Conservation (phyloP, 2,797 vertebrate species). For the Myiotriccus ornatus region DNA sequence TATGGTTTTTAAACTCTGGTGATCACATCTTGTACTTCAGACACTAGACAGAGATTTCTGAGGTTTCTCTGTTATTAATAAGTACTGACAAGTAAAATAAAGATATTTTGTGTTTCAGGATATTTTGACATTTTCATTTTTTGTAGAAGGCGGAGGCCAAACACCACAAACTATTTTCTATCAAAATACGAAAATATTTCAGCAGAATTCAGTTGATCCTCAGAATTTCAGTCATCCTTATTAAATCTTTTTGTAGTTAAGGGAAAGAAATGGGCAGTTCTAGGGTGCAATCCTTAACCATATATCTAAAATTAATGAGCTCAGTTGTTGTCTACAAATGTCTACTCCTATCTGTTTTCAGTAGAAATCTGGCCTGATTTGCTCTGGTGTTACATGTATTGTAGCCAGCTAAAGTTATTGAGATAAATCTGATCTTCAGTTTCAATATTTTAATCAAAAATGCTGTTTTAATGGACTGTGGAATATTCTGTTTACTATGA, state of each 20-base stretch:
- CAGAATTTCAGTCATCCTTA: neutral
- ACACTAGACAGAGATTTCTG: neutral
- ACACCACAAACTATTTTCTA: neutral
- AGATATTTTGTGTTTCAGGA: neutral
- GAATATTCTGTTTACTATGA: neutral
- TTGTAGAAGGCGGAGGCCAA: neutral
- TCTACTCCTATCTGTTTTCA: neutral
- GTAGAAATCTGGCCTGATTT: neutral
- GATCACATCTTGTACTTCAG: neutral
- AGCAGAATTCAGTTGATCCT: neutral
- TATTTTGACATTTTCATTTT: neutral
- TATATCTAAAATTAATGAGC: neutral
- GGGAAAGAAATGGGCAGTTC: neutral
- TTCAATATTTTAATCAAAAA: neutral
- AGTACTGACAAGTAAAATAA: neutral
- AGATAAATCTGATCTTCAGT: neutral
- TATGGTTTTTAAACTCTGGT: neutral
- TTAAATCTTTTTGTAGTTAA: neutral
- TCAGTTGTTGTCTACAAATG: neutral
- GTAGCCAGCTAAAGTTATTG: neutral
- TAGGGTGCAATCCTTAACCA: neutral
- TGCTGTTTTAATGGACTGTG: accelerated
- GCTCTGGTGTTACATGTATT: neutral
- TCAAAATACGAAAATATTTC: neutral
- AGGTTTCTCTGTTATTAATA: neutral